Conservation (phyloP, 2,113 vertebrate species). For the Galemys pyrenaicus region DNA sequence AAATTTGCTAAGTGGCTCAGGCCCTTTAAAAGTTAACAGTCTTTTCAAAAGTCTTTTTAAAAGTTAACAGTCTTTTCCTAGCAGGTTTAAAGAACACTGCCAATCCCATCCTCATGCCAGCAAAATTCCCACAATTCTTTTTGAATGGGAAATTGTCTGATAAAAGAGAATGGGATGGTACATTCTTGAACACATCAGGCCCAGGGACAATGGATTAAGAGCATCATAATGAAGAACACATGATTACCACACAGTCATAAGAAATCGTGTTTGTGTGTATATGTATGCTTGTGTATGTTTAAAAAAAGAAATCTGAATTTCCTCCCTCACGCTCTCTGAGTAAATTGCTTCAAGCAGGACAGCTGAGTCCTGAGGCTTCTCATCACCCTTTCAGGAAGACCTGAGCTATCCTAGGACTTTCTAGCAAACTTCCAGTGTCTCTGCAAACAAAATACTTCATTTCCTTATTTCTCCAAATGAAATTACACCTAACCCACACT, state of each 20-base stretch:
- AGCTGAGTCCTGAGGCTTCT: constrained; percentile 36
- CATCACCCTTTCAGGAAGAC: constrained; percentile 44
- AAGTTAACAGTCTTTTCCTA: constrained; percentile 13
- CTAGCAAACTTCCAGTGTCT: constrained; percentile 50
- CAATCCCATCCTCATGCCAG: constrained; percentile 15
- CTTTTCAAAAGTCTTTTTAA: constrained; percentile 50
- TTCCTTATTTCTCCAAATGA: constrained; percentile 53
- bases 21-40: constrained; percentile 51
- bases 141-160: constrained; percentile 34
- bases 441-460: constrained; percentile 37
- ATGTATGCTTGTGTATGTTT: neutral
- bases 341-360: neutral
- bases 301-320: constrained; percentile 30
- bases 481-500: constrained; percentile 32
- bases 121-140: constrained; percentile 38
- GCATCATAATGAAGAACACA: constrained; percentile 41
- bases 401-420: constrained; percentile 56
- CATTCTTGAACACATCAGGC: constrained; percentile 33
- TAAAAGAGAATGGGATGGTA: constrained; percentile 26
- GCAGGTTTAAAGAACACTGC: constrained; percentile 53
- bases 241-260: constrained; percentile 17
- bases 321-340: constrained; percentile 47
- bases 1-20: constrained; percentile 32
- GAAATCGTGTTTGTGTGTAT: neutral
- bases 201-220: constrained; percentile 45